These are phyloP conservation scores for Tipula unca DNA, from an alignment of 2,888 invertebrate species.

Conservation along the genomic window DNA sequence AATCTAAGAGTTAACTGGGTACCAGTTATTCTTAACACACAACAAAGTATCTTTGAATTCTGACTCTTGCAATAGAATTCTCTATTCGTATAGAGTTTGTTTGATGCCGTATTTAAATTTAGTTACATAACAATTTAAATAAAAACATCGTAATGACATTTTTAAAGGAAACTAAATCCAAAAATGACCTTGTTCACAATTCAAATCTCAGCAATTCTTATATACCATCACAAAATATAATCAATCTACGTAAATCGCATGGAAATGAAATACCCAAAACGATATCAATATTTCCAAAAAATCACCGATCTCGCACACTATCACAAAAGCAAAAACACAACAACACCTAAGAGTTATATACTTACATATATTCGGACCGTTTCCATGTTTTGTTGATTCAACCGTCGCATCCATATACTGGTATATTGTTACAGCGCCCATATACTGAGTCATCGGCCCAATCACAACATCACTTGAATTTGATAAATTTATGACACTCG, in stretches of 20 bases:
- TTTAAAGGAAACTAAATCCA: neutral
- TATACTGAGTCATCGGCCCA: conserved; percentile 46
- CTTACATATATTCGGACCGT: neutral
- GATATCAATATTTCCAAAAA: neutral
- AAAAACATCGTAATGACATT: neutral
- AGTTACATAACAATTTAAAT: neutral
- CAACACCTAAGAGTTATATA: neutral
- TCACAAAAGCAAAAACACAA: neutral
- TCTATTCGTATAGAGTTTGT: too few relatives aligned
- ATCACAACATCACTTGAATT: conserved; percentile 46
- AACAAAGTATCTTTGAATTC: too few relatives aligned
- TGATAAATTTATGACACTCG: conserved; percentile 42
- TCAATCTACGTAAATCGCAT: neutral
- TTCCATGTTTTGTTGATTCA: conserved; percentile 31
- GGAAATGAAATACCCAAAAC: neutral
- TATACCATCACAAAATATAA: neutral
- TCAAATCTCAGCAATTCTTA: neutral
- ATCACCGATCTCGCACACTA: neutral
- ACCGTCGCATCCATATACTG: conserved; percentile 42
- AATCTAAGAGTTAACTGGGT: too few relatives aligned
- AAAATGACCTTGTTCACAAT: neutral
- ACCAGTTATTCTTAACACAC: too few relatives aligned
- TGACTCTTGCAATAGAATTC: too few relatives aligned
- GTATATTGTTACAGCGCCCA: conserved; percentile 46
- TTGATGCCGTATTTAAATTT: too few relatives aligned